Percentiles rank a stretch among this genome's conserved stretches.
Evolutionary conservation across 92 coral and sea anemone species (phyloP).

Genomic region (Isaurus tuberculatus): DNA sequence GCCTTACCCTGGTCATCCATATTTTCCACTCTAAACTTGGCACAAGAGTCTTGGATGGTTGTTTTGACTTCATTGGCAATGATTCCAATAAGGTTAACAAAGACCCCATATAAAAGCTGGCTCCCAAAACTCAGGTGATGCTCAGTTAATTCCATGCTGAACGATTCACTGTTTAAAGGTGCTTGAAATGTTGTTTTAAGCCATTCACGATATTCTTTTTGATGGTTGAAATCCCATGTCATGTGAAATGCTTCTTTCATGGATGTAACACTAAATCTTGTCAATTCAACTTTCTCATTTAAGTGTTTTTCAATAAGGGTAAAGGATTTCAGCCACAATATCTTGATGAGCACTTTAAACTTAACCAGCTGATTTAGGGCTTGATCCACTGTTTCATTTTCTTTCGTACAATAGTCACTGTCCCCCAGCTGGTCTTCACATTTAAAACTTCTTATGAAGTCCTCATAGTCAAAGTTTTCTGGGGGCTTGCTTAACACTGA

Average conservation of each 20-base stretch:
- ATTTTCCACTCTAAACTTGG: conserved; percentile 2
- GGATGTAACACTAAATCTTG: background rate
- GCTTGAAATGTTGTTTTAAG: conserved; percentile 1
- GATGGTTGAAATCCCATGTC: conserved; percentile 1
- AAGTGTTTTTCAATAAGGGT: background rate
- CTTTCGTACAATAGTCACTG: background rate
- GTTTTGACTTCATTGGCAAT: conserved; percentile 2
- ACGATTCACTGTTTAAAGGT: background rate
- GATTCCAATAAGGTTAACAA: background rate
- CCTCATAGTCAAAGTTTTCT: conserved; percentile 1
- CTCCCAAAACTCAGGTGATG: conserved; percentile 1
- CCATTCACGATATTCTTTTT: background rate
- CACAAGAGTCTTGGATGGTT: background rate
- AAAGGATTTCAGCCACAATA: background rate
- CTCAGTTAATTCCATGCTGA: conserved; percentile 2
- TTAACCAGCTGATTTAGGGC: background rate
- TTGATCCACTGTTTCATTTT: background rate
- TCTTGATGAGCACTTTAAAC: background rate
- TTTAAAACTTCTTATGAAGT: background rate
- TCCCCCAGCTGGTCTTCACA: background rate
- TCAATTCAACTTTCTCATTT: background rate
- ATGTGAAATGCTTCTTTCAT: conserved; percentile 13
- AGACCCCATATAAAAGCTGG: background rate
- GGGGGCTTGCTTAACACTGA: conserved; percentile 2
- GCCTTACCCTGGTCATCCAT: conserved; percentile 42